phyloP scores from a whole-genome alignment of 2,797 vertebrate genomes.

The Botia almorhae region DNA sequence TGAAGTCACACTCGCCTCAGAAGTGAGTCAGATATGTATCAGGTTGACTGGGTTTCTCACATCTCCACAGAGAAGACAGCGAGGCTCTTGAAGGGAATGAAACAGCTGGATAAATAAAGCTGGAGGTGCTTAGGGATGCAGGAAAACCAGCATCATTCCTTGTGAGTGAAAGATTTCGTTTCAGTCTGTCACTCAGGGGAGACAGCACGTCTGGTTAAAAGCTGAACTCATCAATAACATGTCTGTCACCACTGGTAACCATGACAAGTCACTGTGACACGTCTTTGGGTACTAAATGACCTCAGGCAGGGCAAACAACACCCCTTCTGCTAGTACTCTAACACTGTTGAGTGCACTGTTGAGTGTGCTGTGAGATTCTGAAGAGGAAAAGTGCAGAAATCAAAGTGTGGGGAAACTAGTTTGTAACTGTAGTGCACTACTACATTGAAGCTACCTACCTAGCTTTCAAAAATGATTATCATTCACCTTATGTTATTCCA shows the following conservation, averaged over 20 bases:
- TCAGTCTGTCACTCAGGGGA: slow-evolving; percentile 72
- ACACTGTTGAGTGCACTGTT: slow-evolving; percentile 4
- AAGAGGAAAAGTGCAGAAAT: not conserved
- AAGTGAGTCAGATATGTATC: slow-evolving; percentile 8
- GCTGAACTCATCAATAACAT: slow-evolving; percentile 65
- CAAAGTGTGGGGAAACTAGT: not conserved
- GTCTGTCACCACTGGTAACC: slow-evolving; percentile 41
- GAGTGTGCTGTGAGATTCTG: not conserved
- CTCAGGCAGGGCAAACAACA: slow-evolving; percentile 40
- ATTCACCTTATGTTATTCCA: too few species aligned
- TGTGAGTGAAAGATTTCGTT: slow-evolving; percentile 74
- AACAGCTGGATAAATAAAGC: slow-evolving; percentile 23
- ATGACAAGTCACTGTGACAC: slow-evolving; percentile 22
- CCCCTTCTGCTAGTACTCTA: slow-evolving; percentile 45
- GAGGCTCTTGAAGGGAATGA: not conserved
- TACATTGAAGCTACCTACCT: too few species aligned
- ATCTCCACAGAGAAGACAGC: slow-evolving; percentile 13
- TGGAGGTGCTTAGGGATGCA: slow-evolving; percentile 64
- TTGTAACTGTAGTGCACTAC: too few species aligned
- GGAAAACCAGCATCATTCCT: slow-evolving; percentile 68
- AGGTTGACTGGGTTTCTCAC: slow-evolving; percentile 9
- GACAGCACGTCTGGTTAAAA: slow-evolving; percentile 68
- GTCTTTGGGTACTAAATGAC: slow-evolving; percentile 52
- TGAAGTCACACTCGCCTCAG: not conserved
- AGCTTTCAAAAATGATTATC: too few species aligned